phyloP scores from a whole-genome alignment of 2,888 invertebrate genomes.

The Suillia variegata region DNA sequence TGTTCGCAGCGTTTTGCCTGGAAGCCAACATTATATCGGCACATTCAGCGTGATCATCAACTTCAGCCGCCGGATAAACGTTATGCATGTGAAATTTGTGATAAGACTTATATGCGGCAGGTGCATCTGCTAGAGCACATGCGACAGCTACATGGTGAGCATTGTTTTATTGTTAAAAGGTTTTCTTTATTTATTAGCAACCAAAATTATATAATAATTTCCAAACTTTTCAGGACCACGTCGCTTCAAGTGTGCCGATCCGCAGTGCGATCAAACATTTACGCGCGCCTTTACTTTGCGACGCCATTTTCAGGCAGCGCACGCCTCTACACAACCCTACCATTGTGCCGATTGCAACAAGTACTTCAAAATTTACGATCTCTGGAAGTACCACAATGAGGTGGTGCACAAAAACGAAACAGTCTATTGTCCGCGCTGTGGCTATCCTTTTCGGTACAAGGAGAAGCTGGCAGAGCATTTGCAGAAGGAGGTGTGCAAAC shows the following conservation, averaged over 20 bases:
- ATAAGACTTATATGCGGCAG: conserved; percentile 17
- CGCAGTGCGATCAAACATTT: conserved; percentile 20
- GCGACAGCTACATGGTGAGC: conserved; percentile 19
- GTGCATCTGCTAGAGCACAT: conserved; percentile 18
- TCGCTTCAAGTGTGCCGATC: conserved; percentile 22
- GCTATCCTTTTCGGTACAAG: conserved; percentile 20
- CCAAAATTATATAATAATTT: too few relatives aligned
- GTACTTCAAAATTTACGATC: conserved; percentile 24
- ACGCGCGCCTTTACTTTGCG: conserved; percentile 23
- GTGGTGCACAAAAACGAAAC: conserved; percentile 23
- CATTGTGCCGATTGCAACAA: conserved; percentile 22
- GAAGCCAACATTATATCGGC: conserved; percentile 23
- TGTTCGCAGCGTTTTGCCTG: conserved; percentile 22
- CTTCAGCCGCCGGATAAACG: conserved; percentile 20
- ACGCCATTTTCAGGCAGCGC: conserved; percentile 18
- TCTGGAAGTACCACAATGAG: conserved; percentile 25
- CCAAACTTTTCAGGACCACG: too few relatives aligned
- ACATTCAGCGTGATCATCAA: conserved; percentile 21
- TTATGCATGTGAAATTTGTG: conserved; percentile 23
- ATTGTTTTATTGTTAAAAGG: too few relatives aligned
- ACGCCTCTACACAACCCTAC: conserved; percentile 15
- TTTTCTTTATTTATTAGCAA: too few relatives aligned
- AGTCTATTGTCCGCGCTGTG: conserved; percentile 22
- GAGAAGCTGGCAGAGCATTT: conserved; percentile 21
- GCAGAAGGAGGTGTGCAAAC: conserved; percentile 13